Conservation (phyloP, 2,888 invertebrate genomes). For the Creontiades dilutus region DNA sequence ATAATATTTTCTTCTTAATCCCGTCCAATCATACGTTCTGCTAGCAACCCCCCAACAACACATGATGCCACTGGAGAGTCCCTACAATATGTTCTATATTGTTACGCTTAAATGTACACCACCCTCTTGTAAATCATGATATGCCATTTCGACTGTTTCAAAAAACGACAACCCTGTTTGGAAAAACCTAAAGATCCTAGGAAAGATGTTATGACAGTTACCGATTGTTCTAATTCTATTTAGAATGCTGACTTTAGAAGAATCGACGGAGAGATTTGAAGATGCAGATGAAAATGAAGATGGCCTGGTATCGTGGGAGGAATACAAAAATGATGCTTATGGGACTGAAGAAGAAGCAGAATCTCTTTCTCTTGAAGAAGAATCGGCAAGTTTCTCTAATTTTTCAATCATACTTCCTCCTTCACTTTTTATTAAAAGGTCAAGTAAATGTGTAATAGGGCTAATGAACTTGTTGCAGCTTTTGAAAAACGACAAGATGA, state of each 20-base stretch:
- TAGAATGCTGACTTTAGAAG: conserved; percentile 91
- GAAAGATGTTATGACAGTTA: conserved; percentile 75
- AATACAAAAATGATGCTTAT: conserved; percentile 93
- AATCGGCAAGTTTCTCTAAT: conserved; percentile 63
- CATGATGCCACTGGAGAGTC: too few relatives aligned
- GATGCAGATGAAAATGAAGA: conserved; percentile 92
- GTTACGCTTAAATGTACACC: too few relatives aligned
- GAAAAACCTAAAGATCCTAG: too few relatives aligned
- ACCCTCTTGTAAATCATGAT: too few relatives aligned
- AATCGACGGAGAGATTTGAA: conserved; percentile 90
- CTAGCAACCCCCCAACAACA: too few relatives aligned
- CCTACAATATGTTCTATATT: too few relatives aligned
- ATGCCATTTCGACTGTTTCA: too few relatives aligned
- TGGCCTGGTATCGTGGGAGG: conserved; percentile 91
- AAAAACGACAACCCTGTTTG: too few relatives aligned
- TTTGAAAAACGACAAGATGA: conserved; percentile 88
- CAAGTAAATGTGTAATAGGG: background rate
- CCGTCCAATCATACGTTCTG: too few relatives aligned
- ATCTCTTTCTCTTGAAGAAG: conserved; percentile 72
- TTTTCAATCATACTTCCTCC: background rate
- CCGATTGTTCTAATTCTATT: conserved; percentile 47
- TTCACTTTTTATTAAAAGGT: background rate
- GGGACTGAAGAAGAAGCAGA: conserved; percentile 80
- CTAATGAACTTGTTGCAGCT: conserved; percentile 79
- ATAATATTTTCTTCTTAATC: too few relatives aligned